Evolutionary conservation across 2,888 invertebrate genomes (phyloP), one percentile per base, ranked within the genome.

Genomic region (Catocala sponsa): DNA sequence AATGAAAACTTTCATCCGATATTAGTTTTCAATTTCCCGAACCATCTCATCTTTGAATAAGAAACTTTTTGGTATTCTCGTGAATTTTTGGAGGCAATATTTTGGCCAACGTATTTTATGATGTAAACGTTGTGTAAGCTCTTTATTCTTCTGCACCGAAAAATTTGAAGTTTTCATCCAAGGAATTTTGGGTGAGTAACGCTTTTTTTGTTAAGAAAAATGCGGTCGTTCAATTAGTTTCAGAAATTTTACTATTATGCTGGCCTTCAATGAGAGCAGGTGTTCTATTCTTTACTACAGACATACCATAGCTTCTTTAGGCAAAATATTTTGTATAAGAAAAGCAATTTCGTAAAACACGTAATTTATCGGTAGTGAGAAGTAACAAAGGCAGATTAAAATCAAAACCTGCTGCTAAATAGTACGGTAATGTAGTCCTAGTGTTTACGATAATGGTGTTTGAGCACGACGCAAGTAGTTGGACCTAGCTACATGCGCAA

Each of bases 1-100:
- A 81, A 81, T 85, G 81, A 75, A 81, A 85, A 85, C 76, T 86
- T 81, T 74, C 67, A 83, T 82, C 75, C 76, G 76, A 82, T 86
- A 86, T 86, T 86, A 86, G 84, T 85, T 86, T 86, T 84, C 85
- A 83, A 84, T 86, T 85, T 82, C 71, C 72, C 74, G 65, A 72
- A 78, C 78, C 78, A 74, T 80, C 75, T 79, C 69, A 66, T 69
- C 59, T 58, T 62, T 68, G 69, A 62, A 71, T 75, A 74, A 65
- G 74, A 65, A 71, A 71, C 70, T 72, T 68, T 70, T 60, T 53
- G 63, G 65, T 68, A 67, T 62, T 48, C 59, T 44, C 57, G 47
- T 4, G 15, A 67, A 52, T n/a, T 50, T 49, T 59, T 33, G 47
- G 25, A 56, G 43, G 10, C 32, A 50, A 38, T 56, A 11, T 65